Conservation (phyloP, 2,888 invertebrate genomes). For the Antheraea yamamai region DNA sequence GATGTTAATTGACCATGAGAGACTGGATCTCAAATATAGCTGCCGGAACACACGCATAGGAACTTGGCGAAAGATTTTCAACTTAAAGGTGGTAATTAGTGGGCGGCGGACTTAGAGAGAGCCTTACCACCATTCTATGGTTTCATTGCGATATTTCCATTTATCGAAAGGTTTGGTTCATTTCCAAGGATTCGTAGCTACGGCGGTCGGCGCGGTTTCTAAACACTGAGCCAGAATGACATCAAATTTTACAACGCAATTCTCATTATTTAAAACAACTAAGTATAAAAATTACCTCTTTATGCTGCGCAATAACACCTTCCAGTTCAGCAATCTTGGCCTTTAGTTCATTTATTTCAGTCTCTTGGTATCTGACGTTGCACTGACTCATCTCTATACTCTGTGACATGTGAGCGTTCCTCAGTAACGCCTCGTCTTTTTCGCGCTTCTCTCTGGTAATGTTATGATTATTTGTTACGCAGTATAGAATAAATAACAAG, state of each 20-base stretch:
- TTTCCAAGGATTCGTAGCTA: no score
- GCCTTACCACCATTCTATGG: no score
- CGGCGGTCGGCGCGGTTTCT: no score
- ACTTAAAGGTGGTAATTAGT: no score
- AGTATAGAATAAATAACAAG: not conserved
- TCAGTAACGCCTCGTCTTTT: conserved; percentile 87
- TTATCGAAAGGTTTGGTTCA: no score
- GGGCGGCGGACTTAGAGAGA: no score
- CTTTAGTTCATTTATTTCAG: conserved; percentile 83
- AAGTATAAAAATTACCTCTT: conserved; percentile 60
- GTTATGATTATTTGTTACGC: not conserved
- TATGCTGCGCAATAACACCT: conserved; percentile 75
- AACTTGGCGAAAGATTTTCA: no score
- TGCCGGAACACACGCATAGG: no score
- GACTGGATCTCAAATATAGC: no score
- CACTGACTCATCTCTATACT: conserved; percentile 89
- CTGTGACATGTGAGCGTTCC: conserved; percentile 92
- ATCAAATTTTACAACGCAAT: not conserved
- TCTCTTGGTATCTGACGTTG: conserved; percentile 86
- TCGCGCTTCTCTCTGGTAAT: conserved; percentile 86
- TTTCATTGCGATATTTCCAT: no score
- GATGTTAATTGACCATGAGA: no score
- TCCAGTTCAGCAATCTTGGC: conserved; percentile 81
- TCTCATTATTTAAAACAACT: not conserved
- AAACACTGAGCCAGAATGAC: no score